Conservation (phyloP, 2,888 invertebrate genomes). For the Ypsolopha scabrella region DNA sequence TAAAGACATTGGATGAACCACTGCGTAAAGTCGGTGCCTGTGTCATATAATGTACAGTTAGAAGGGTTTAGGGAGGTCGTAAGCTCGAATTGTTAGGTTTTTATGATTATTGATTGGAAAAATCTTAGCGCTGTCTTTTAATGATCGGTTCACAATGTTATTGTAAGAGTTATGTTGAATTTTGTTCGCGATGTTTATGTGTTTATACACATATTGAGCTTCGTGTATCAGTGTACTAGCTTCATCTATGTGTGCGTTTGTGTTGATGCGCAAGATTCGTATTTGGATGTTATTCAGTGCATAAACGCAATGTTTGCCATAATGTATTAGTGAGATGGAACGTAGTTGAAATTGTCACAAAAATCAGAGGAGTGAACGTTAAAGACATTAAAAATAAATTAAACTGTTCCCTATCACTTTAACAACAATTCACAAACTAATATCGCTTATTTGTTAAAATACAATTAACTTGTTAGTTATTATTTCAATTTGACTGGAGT, state of each 20-base stretch:
- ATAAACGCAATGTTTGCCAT: constrained; percentile 54
- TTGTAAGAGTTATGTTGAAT: neutral
- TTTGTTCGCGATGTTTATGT: neutral
- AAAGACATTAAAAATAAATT: neutral
- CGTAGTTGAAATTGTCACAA: constrained; percentile 49
- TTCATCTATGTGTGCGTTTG: constrained; percentile 1
- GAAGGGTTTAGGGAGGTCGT: constrained; percentile 21
- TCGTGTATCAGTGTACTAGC: constrained; percentile 15
- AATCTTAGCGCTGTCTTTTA: neutral
- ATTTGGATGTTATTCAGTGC: constrained; percentile 4
- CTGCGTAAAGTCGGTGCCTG: constrained; percentile 18
- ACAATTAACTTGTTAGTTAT: constrained; percentile 56
- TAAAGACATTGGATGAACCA: neutral
- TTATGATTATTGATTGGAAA: neutral
- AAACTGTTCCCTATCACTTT: constrained; percentile 28
- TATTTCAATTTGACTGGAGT: constrained; percentile 60
- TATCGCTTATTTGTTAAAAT: constrained; percentile 58
- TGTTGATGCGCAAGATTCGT: neutral
- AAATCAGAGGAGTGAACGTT: constrained; percentile 18
- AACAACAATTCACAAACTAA: constrained; percentile 67
- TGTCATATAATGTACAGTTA: constrained; percentile 35
- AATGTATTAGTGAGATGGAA: constrained; percentile 62
- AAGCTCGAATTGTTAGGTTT: constrained; percentile 31
- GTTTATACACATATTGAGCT: neutral
- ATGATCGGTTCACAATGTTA: neutral